Evolutionary conservation across 1,140 invertebrate species (phyloP).

Genomic region (Adoxophyes honmai): DNA sequence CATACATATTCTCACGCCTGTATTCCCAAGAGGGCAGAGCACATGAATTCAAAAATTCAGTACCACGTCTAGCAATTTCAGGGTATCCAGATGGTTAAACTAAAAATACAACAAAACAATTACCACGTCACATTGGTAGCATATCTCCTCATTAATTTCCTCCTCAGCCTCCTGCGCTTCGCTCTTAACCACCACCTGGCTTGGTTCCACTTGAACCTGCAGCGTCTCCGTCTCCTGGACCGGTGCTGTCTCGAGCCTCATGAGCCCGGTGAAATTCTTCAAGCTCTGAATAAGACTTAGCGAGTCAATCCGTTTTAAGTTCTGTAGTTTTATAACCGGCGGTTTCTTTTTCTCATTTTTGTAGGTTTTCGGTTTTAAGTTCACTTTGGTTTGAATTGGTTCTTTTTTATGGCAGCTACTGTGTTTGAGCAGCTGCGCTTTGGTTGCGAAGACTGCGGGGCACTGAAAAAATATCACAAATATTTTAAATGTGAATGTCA

Average conservation of each 20-base stretch:
- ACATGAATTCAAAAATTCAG: too few species aligned
- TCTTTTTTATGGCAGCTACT: neutral
- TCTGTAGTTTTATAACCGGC: neutral
- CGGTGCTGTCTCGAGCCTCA: neutral
- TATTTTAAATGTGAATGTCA: too few species aligned
- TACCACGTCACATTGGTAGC: conserved; percentile 5
- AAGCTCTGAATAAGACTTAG: neutral
- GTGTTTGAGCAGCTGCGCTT: neutral
- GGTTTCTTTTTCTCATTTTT: neutral
- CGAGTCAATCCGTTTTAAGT: neutral
- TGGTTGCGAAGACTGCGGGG: neutral
- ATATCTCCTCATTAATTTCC: neutral
- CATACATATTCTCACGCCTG: too few species aligned
- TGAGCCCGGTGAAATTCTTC: neutral
- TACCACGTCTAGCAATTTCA: too few species aligned
- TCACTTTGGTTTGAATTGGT: neutral
- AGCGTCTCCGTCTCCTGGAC: neutral
- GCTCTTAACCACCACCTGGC: neutral
- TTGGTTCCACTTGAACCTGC: neutral
- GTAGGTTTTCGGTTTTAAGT: neutral
- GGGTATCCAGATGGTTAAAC: too few species aligned
- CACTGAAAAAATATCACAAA: neutral
- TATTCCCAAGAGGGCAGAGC: too few species aligned
- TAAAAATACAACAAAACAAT: too few species aligned
- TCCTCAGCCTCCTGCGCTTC: neutral